phyloP scores from a whole-genome alignment of 2,888 invertebrate genomes.

The Oligia strigilis region DNA sequence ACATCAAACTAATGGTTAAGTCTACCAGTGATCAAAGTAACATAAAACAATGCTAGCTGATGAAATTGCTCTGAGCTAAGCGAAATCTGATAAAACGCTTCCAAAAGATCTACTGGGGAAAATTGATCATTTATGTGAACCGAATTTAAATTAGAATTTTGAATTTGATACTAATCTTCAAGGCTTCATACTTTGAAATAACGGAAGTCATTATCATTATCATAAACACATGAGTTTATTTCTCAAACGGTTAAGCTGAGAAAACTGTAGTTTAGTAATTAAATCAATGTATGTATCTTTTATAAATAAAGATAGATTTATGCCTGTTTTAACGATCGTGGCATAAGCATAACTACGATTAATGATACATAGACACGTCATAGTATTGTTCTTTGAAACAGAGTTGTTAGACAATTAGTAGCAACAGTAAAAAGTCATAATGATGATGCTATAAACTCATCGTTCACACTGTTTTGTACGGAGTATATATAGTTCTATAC shows the following conservation, averaged over 20 bases:
- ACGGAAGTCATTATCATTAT: background rate
- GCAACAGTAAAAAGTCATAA: slow-evolving; percentile 36
- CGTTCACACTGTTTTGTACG: slow-evolving; percentile 46
- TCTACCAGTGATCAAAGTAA: background rate
- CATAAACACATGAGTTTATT: background rate
- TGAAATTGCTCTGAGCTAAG: background rate
- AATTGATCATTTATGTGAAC: slow-evolving; percentile 9
- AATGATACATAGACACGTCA: slow-evolving; percentile 41
- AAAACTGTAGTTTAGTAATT: background rate
- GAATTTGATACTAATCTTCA: slow-evolving; percentile 5
- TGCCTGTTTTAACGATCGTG: slow-evolving; percentile 22
- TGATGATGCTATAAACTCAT: slow-evolving; percentile 11
- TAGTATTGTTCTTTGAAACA: slow-evolving; percentile 49
- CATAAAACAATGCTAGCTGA: background rate
- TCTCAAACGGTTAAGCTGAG: too few species aligned
- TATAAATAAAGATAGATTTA: slow-evolving; percentile 25
- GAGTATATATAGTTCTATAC: background rate
- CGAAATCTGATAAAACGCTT: slow-evolving; percentile 20
- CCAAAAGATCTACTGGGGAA: background rate
- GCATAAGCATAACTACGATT: slow-evolving; percentile 15
- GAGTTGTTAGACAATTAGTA: slow-evolving; percentile 39
- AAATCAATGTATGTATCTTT: slow-evolving; percentile 3
- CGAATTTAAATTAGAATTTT: background rate
- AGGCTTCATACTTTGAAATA: background rate
- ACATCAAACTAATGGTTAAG: background rate